Base-by-base conservation (phyloP, 2,797 vertebrate species). In the Vespertilio murinus region DNA sequence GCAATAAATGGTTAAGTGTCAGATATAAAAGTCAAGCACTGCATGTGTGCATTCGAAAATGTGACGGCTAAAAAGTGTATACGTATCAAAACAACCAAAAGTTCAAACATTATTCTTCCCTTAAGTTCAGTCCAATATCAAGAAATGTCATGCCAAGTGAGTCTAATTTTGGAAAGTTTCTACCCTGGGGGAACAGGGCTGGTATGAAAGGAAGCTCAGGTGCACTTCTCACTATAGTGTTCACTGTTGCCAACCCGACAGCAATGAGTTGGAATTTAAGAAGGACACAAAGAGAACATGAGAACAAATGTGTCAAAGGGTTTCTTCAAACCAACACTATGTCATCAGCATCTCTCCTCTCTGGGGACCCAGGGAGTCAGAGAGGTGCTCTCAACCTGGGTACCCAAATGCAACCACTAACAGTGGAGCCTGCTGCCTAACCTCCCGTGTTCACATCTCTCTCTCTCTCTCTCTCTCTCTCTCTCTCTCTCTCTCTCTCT, bases 41-140 rank as follows among this genome's bases (percentile, higher is more conserved):
- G n/a, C 56, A 67, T 81, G 64, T 81, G 30, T 52, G 23, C 56
- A 49, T 91, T 85, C 28, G 33, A 89, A 93, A 89, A 65, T 70
- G 14, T 65, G 30, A 89, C 10, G 11, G 28, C n/a, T 54, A 20
- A 74, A 90, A 75, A 74, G 38, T 86, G 6, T 35, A 33, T 47
- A 33, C 65, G 45, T n/a, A 61, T 90, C 6, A 23, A 90, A 95
- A 90, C 59, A 90, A 88, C 45, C 8, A 64, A 67, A 85, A 94
- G 80, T 95, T 95, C 92, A 95, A 90, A 59, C 30, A 64, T 88
- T 79, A 77, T 80, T 95, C 88, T 94, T 93, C 8, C 49, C 38
- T 40, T 30, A 92, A 92, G 81, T 95, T 95, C 88, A 90, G 65
- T 73, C 88, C 78, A 85, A 69, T 69, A 87, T 83, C 90, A 83